Percentiles rank a stretch among this genome's conserved stretches.
Evolutionary conservation across 2,113 vertebrate genomes (phyloP).

Genomic region (Octodon degus): DNA sequence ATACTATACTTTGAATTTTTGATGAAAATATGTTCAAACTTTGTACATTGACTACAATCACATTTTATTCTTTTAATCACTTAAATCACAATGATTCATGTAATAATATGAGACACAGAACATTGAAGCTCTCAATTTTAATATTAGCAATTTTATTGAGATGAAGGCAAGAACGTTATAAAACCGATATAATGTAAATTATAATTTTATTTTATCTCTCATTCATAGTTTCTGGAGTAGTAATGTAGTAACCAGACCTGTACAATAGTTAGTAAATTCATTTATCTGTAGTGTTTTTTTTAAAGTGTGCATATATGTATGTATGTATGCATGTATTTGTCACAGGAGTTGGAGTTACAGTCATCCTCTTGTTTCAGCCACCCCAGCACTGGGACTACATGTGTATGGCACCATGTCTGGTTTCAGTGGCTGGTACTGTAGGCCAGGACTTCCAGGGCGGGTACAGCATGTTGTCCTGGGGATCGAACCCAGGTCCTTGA

Average conservation of each 20-base stretch:
- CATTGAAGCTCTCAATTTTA: slow-evolving; percentile 22
- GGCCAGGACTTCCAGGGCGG: too few species aligned
- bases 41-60: neutral
- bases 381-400: too few species aligned
- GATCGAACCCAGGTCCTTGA: too few species aligned
- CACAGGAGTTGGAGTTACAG: too few species aligned
- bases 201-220: neutral
- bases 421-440: too few species aligned
- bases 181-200: neutral
- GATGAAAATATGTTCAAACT: neutral
- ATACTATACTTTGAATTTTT: slow-evolving; percentile 41
- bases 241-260: neutral
- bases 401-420: too few species aligned
- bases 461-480: too few species aligned
- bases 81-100: neutral
- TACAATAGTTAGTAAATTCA: neutral
- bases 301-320: too few species aligned
- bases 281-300: slow-evolving; percentile 8
- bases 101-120: neutral
- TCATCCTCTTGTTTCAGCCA: too few species aligned
- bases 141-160: neutral
- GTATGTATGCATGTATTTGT: too few species aligned
- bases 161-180: slow-evolving; percentile 5
- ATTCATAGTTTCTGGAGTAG: neutral
- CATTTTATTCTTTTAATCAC: slow-evolving; percentile 25